Base-by-base conservation (phyloP, 64 coral and sea anemone species). In the Exaiptasia diaphana region DNA sequence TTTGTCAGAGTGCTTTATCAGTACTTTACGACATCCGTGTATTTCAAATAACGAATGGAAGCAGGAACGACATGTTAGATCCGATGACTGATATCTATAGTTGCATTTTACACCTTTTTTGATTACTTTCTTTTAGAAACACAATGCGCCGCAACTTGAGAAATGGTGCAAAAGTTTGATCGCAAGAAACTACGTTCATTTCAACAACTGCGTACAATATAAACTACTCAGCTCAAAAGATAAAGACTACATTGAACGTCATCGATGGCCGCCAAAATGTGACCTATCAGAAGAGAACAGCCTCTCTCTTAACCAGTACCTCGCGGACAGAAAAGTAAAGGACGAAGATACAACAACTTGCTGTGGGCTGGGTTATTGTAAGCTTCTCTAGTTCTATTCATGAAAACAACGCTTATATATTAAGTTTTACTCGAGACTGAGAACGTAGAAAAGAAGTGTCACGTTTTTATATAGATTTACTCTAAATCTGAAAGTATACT, bases 141-240 rank as follows among this genome's bases (percentile, higher is more conserved):
- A 65, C 61, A 15, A 65, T 5, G 61, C 61, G 12, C 10, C 32
- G 1, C 61, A 65, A 10, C 61, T 65, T 20, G 18, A 28, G 3
- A 65, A 65, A 37, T 65, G 61, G 61, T 65, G 61, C 38, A 35
- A 35, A 65, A 65, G 38, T 35, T 24, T 65, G 61, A 65, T 65
- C 10, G 61, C 61, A 0, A 65, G 61, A 36, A 65, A 65, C 26
- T 65, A 65, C 38, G 32, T 38, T 13, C 32, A 65, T 35, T 65
- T 65, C 32, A 14, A 5, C 22, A 3, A 4, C 11, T 65, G 30
- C 32, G 38, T 35, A 10, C 13, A 65, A 33, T 35, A 35, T 4
- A 20, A 5, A 3, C 31, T 29, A 13, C 61, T 65, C 32, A 65
- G 11, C 0, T 29, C 32, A 8, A 4, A 35, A 33, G 61, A 65